Conservation (phyloP, 1,140 invertebrate genomes). For the Heliconius hewitsoni region DNA sequence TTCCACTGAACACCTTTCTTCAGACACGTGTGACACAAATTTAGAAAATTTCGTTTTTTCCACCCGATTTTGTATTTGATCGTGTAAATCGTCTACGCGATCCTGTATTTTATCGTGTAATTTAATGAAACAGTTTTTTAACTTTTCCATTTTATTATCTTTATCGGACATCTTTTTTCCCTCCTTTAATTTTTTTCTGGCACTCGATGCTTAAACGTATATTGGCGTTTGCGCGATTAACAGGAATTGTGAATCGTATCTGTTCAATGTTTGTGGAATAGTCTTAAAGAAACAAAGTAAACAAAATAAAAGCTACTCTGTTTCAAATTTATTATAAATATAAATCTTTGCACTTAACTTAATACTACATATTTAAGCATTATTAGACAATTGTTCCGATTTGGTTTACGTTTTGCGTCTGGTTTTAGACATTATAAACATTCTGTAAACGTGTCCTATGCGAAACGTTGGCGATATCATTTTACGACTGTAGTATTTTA, state of each 20-base stretch:
- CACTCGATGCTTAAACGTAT: not conserved
- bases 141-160: constrained; percentile 70
- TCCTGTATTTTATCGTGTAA: constrained; percentile 76
- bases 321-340: constrained; percentile 21
- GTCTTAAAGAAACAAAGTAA: not conserved
- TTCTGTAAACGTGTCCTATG: not conserved
- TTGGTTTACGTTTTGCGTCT: constrained; percentile 18
- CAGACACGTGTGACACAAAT: constrained; percentile 71
- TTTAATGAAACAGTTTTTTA: constrained; percentile 66
- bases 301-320: constrained; percentile 18
- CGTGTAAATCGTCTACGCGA: constrained; percentile 72
- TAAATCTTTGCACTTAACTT: not conserved
- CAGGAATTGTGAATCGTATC: not conserved
- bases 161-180: constrained; percentile 54
- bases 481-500: not conserved
- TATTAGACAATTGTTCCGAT: constrained; percentile 21
- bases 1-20: constrained; percentile 59
- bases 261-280: not conserved
- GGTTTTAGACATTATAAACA: constrained; percentile 2
- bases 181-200: not conserved
- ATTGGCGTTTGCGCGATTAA: not conserved
- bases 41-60: constrained; percentile 64
- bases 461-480: not conserved
- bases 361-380: constrained; percentile 21
- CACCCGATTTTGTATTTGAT: constrained; percentile 72